Percentiles rank a stretch among this genome's conserved stretches.
Conservation (phyloP, 2,888 invertebrate genomes). For the Sminthurinus aureus region DNA sequence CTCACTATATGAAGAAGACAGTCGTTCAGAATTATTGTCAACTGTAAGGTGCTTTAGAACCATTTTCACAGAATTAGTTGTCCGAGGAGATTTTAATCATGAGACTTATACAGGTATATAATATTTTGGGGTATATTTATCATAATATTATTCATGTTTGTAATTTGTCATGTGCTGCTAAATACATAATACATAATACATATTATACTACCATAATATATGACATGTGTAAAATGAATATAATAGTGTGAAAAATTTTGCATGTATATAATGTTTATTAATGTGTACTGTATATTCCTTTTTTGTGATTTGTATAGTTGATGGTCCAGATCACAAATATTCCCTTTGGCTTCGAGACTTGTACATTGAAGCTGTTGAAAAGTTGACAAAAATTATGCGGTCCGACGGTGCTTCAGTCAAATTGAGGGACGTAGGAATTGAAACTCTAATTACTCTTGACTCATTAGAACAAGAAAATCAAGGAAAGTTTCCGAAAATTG, state of each 20-base stretch:
- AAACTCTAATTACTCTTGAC: conserved; percentile 17
- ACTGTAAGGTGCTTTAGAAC: conserved; percentile 21
- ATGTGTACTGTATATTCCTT: neutral
- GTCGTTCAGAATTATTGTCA: conserved; percentile 10
- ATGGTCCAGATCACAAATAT: conserved; percentile 70
- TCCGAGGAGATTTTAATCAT: conserved; percentile 25
- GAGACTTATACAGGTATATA: conserved; percentile 14
- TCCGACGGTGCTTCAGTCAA: conserved; percentile 61
- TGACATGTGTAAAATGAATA: too few relatives aligned
- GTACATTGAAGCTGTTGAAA: conserved; percentile 73
- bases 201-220: too few relatives aligned
- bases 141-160: neutral
- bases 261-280: too few relatives aligned
- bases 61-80: conserved; percentile 64
- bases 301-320: neutral
- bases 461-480: conserved; percentile 10
- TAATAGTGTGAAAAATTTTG: too few relatives aligned
- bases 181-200: too few relatives aligned
- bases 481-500: conserved; percentile 21
- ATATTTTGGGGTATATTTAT: too few relatives aligned
- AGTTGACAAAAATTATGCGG: conserved; percentile 70
- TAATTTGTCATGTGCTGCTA: too few relatives aligned
- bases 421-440: conserved; percentile 25
- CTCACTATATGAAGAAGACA: conserved; percentile 13
- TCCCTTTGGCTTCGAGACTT: conserved; percentile 74